Evolutionary conservation across 2,797 vertebrate species (phyloP).

Genomic region (Vespertilio murinus): DNA sequence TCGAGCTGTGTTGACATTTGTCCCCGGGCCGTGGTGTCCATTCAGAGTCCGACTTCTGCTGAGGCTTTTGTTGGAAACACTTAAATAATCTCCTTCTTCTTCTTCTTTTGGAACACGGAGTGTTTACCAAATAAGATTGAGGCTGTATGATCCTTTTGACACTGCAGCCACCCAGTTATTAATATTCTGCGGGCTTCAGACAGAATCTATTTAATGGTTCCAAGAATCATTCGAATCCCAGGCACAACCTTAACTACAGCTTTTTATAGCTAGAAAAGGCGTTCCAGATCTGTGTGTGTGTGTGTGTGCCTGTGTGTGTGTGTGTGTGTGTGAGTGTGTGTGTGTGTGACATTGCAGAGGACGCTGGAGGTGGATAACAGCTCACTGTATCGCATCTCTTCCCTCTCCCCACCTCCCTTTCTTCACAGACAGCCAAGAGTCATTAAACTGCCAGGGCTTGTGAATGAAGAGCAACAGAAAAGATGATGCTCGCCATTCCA

Average conservation of each 20-base stretch:
- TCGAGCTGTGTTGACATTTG: conserved; percentile 71
- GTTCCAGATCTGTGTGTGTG: background rate
- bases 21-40: conserved; percentile 62
- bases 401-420: background rate
- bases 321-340: background rate
- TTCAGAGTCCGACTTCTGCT: conserved; percentile 58
- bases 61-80: conserved; percentile 65
- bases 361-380: conserved; percentile 47
- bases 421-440: conserved; percentile 55
- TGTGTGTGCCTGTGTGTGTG: background rate
- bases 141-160: conserved; percentile 57
- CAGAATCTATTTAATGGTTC: conserved; percentile 66
- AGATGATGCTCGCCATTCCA: background rate
- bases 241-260: conserved; percentile 62
- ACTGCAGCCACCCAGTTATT: conserved; percentile 67
- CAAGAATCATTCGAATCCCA: conserved; percentile 64
- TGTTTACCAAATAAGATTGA: conserved; percentile 73
- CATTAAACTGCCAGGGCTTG: background rate
- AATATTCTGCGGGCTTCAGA: conserved; percentile 67
- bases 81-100: conserved; percentile 66
- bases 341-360: conserved; percentile 69
- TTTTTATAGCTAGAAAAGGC: conserved; percentile 62
- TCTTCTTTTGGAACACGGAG: background rate
- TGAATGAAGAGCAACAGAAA: conserved; percentile 59
- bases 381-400: conserved; percentile 49